These are phyloP conservation scores for Oscheius sp. DNA, from an alignment of 2,888 invertebrate genomes.

Conservation along the genomic window DNA sequence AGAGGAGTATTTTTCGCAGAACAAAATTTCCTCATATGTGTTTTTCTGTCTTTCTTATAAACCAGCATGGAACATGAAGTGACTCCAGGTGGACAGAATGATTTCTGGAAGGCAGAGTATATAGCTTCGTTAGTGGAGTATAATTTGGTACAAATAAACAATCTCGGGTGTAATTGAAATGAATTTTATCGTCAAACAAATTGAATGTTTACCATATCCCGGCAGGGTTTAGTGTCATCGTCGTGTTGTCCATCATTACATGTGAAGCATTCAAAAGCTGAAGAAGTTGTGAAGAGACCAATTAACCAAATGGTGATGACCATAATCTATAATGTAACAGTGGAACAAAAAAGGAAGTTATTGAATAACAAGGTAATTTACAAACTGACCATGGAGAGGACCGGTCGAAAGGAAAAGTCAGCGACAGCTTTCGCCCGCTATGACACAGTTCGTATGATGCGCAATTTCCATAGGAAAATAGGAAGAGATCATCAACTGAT, in stretches of 20 bases:
- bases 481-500: too few species aligned
- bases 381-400: not conserved
- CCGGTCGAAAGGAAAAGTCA: constrained; percentile 6
- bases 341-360: not conserved
- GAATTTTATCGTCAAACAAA: constrained; percentile 10
- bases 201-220: constrained; percentile 46
- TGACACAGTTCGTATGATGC: constrained; percentile 23
- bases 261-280: constrained; percentile 60
- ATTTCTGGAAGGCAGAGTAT: constrained; percentile 14
- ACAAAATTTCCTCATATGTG: constrained; percentile 65
- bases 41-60: constrained; percentile 31
- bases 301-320: constrained; percentile 1
- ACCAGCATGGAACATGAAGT: constrained; percentile 48
- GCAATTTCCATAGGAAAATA: constrained; percentile 4
- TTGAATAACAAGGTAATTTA: constrained; percentile 12
- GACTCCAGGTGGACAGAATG: constrained; percentile 34
- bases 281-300: too few species aligned
- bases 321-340: not conserved
- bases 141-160: not conserved
- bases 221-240: constrained; percentile 47
- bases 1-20: constrained; percentile 63
- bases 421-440: constrained; percentile 2
- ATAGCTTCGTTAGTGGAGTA: too few species aligned
- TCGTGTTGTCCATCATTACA: constrained; percentile 48
- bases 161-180: not conserved